Evolutionary conservation across 35 echinoderm and acorn worm species (phyloP).

Genomic region (Apostichopus parvimensis): DNA sequence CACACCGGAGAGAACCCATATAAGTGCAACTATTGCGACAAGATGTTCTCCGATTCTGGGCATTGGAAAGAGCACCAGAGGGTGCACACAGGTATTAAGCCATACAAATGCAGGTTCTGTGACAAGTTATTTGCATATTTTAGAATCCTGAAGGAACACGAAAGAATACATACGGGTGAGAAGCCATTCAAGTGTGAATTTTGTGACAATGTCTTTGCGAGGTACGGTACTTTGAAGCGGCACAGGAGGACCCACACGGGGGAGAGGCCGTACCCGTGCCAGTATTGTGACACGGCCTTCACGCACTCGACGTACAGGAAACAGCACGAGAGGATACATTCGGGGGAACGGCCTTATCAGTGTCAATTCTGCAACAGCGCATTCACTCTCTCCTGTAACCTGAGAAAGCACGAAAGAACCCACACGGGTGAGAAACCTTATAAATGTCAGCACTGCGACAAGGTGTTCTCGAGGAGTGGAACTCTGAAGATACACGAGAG

Average conservation of each 20-base stretch:
- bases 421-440: slow-evolving; percentile 84
- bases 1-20: slow-evolving; percentile 40
- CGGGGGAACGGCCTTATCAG: slow-evolving; percentile 77
- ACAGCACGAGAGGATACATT: slow-evolving; percentile 71
- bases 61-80: slow-evolving; percentile 11
- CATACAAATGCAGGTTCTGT: slow-evolving; percentile 44
- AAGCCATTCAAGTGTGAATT: slow-evolving; percentile 25
- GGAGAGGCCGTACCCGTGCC: background rate
- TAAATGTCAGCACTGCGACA: slow-evolving; percentile 63
- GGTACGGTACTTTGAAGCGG: background rate
- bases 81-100: slow-evolving; percentile 15
- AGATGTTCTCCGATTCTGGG: background rate
- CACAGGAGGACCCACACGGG: slow-evolving; percentile 9
- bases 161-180: slow-evolving; percentile 41
- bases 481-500: slow-evolving; percentile 75
- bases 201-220: slow-evolving; percentile 29
- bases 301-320: background rate
- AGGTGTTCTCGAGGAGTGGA: slow-evolving; percentile 60
- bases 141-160: slow-evolving; percentile 22
- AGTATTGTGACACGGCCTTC: background rate
- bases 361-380: slow-evolving; percentile 68
- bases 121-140: background rate
- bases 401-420: slow-evolving; percentile 64
- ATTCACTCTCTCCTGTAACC: slow-evolving; percentile 68
- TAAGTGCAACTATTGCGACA: slow-evolving; percentile 48